Percentiles rank a stretch among this genome's conserved stretches.
phyloP scores from a whole-genome alignment of 2,797 vertebrate species.

The Okamejei kenojei region DNA sequence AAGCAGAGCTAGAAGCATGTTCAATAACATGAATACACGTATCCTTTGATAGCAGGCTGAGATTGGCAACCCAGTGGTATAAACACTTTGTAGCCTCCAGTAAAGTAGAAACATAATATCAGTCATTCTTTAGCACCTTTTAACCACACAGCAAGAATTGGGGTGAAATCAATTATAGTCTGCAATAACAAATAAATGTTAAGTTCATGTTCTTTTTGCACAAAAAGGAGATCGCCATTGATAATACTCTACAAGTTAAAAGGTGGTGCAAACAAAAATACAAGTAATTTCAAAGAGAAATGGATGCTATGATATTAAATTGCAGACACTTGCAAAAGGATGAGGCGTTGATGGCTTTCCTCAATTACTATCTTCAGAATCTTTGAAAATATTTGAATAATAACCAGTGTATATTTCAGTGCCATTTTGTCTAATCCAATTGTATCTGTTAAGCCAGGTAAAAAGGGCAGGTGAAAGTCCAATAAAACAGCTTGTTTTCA shows the following conservation, averaged over 20 bases:
- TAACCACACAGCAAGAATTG: background rate
- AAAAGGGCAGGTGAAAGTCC: background rate
- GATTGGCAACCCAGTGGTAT: background rate
- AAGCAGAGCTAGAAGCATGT: background rate
- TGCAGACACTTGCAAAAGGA: background rate
- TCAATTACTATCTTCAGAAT: background rate
- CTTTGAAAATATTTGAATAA: background rate
- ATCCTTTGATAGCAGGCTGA: background rate
- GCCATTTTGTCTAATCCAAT: background rate
- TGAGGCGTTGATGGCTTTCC: background rate
- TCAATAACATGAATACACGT: background rate
- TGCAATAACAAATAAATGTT: background rate
- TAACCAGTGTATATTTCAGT: background rate
- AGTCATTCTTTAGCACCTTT: background rate
- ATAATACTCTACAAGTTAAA: background rate
- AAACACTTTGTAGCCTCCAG: background rate
- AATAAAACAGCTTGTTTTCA: background rate
- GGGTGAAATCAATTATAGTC: background rate
- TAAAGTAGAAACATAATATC: background rate
- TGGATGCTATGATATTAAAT: background rate
- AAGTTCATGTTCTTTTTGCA: background rate
- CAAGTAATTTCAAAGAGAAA: background rate
- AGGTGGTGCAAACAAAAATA: background rate
- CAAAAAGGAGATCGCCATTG: background rate
- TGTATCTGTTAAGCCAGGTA: background rate